These are phyloP conservation scores for Mormyrus iriodes DNA, from an alignment of 2,113 vertebrate species.

Conservation along the genomic window DNA sequence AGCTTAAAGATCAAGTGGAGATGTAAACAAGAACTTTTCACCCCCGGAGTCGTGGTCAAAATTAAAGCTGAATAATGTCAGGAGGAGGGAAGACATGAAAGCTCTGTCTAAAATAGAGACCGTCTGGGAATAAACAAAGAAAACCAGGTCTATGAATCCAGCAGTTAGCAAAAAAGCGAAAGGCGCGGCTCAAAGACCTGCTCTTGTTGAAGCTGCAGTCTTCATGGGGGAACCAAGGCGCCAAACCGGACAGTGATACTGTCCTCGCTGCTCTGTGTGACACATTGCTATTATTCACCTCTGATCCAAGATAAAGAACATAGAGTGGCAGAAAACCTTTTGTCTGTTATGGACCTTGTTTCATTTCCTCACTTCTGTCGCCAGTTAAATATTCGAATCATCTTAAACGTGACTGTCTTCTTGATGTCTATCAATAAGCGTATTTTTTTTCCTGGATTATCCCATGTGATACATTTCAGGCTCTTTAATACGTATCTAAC, in stretches of 20 bases:
- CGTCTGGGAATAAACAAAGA: conserved; percentile 36
- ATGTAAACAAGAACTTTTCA: conserved; percentile 24
- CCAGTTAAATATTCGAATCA: neutral
- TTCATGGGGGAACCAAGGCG: neutral
- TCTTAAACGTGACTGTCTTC: neutral
- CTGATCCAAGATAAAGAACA: neutral
- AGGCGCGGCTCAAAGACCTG: neutral
- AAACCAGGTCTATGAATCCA: conserved; percentile 11
- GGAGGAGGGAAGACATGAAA: conserved; percentile 2
- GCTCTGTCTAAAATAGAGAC: conserved; percentile 32
- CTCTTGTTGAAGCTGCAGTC: neutral
- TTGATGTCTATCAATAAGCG: neutral
- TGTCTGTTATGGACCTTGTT: neutral
- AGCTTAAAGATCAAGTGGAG: conserved; percentile 23
- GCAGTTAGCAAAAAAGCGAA: neutral
- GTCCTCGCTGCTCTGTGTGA: neutral
- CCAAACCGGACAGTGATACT: neutral
- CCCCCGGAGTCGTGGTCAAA: conserved; percentile 1
- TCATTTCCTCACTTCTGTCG: neutral
- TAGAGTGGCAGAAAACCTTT: neutral
- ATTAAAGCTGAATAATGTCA: conserved; percentile 38
- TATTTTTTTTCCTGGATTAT: neutral
- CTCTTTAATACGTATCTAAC: neutral
- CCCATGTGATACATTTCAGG: neutral
- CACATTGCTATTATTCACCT: neutral